Base-by-base conservation (phyloP, 2,113 vertebrate genomes). In the Haplochromis vanheusdeni region DNA sequence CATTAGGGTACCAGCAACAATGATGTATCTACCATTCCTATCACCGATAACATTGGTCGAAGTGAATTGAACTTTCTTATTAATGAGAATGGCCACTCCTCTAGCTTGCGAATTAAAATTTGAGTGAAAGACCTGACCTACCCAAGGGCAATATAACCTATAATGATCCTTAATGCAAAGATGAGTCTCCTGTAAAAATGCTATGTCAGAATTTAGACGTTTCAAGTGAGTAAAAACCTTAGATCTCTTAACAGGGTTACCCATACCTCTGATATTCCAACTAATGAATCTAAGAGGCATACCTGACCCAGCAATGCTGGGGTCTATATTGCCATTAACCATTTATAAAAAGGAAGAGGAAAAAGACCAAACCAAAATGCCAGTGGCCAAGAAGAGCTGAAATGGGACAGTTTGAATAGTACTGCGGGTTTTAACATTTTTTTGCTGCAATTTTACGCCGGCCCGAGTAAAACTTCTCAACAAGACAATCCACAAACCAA, bases 181-280 rank as follows among this genome's bases (percentile, higher is more conserved):
- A 40, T 26, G 13, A 17, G 33, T 56, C 31, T 80, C 1, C 13
- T 80, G 51, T 37, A 80, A 54, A 54, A 54, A 54, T 54, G n/a
- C 9, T 54, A 54, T 21, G 1, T 21, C 51, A 11, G 5, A 2
- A 54, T 54, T 54, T 54, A 1, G 51, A 21, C 0, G 3, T 21
- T 21, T 54, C 5, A 21, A 54, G 51, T 54, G 51, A 54, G 51
- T 54, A 0, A 54, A 54, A 54, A 54, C 51, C 51, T 26, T 26
- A 26, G 3, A 26, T 52, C 5, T 2, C 51, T 52, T 6, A 52
- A 52, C 51, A 54, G 5, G 0, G 9, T 0, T 21, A 54, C n/a
- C 51, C 51, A 21, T 54, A 54, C 23, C 23, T 23, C 23, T 23
- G 23, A 23, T 23, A 23, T 23, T 23, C 23, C 23, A 23, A 23